These are phyloP conservation scores for Danio rerio DNA, from an alignment of 2,113 vertebrate genomes.

Conservation along the genomic window GRCz12tu NC_133177.1:60344001-60344500, in stretches of 20 bases:
- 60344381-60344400: not conserved
- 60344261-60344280: not conserved
- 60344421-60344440: constrained; percentile 1
- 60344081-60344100: too few relatives aligned
- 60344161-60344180: not conserved
- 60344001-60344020: too few relatives aligned
- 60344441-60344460: constrained; percentile 18
- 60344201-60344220: not conserved
- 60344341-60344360: not conserved
- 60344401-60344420: constrained; percentile 22
- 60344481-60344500: constrained; percentile 41
- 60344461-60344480: constrained; percentile 35
- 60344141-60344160: not conserved
- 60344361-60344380: not conserved
- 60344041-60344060: too few relatives aligned
- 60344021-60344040: too few relatives aligned
- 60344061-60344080: too few relatives aligned
- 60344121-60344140: not conserved
- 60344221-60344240: not conserved
- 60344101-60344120: not conserved
- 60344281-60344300: constrained; percentile 2
- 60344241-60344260: not conserved
- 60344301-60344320: not conserved
- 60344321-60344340: not conserved
- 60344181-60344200: not conserved